phyloP scores from a whole-genome alignment of 1,140 invertebrate genomes.

The Drosophila sproati region DNA sequence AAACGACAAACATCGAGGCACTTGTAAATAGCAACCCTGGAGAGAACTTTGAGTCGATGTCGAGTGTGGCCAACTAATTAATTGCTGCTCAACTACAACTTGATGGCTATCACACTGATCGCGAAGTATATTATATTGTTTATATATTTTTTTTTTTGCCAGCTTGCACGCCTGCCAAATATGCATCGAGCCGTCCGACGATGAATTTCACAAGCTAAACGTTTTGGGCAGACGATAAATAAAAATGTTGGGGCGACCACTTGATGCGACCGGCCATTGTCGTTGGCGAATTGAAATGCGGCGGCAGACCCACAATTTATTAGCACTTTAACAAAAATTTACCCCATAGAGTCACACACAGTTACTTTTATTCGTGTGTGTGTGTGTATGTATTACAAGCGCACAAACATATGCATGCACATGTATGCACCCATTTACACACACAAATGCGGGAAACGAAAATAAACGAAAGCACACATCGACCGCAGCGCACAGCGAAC shows the following conservation, averaged over 20 bases:
- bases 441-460: slow-evolving; percentile 4
- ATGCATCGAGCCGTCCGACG: neutral
- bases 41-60: slow-evolving; percentile 33
- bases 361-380: neutral
- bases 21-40: slow-evolving; percentile 30
- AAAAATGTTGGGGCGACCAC: slow-evolving; percentile 28
- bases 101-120: neutral
- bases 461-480: slow-evolving; percentile 17
- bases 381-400: slow-evolving; percentile 16
- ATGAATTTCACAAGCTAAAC: slow-evolving; percentile 50
- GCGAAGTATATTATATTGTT: too few relatives aligned
- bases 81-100: slow-evolving; percentile 10
- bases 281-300: slow-evolving; percentile 62
- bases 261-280: slow-evolving; percentile 52
- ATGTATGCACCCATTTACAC: neutral
- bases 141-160: neutral
- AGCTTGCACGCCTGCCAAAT: slow-evolving; percentile 12
- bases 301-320: slow-evolving; percentile 70
- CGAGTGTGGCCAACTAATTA: slow-evolving; percentile 29
- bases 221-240: slow-evolving; percentile 17
- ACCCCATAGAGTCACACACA: slow-evolving; percentile 61
- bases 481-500: slow-evolving; percentile 45
- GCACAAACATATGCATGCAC: neutral
- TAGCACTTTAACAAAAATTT: slow-evolving; percentile 76
- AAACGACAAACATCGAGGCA: neutral